Conservation (phyloP, 2,797 vertebrate genomes). For the Knipowitschia caucasica region DNA sequence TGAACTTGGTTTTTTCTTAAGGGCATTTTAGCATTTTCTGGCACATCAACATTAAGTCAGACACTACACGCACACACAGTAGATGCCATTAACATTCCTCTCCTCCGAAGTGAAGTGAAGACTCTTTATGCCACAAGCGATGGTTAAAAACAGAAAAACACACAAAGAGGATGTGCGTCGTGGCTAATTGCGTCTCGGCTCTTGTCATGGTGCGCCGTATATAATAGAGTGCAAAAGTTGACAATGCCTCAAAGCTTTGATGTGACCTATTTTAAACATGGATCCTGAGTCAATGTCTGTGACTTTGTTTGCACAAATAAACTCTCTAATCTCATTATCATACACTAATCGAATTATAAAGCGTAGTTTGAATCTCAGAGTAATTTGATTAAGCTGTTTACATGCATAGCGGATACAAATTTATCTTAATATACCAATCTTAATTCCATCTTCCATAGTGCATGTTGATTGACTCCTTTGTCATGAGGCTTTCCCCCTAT, state of each 20-base stretch:
- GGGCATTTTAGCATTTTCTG: neutral
- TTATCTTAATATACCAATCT: conserved; percentile 49
- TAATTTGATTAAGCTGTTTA: conserved; percentile 65
- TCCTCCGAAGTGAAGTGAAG: conserved; percentile 7
- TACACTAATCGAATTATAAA: conserved; percentile 66
- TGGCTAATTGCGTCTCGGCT: conserved; percentile 20
- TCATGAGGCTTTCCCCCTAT: conserved; percentile 20
- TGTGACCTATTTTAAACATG: conserved; percentile 48
- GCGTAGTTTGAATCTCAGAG: conserved; percentile 53
- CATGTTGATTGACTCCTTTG: conserved; percentile 37
- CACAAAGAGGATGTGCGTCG: conserved; percentile 16
- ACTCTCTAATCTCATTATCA: conserved; percentile 60
- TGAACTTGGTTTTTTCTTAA: neutral
- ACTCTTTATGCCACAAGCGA: conserved; percentile 4
- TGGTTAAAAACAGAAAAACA: conserved; percentile 7
- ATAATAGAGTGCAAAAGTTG: conserved; percentile 36
- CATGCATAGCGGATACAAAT: conserved; percentile 38
- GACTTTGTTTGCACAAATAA: conserved; percentile 64
- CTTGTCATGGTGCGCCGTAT: conserved; percentile 23
- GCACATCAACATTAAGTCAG: neutral
- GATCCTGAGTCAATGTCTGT: conserved; percentile 33
- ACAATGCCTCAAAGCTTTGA: conserved; percentile 43
- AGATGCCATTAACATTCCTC: conserved; percentile 14
- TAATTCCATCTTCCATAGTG: conserved; percentile 39
- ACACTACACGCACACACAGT: neutral